Conservation (phyloP, 2,113 vertebrate genomes). For the Alligator mississippiensis region DNA sequence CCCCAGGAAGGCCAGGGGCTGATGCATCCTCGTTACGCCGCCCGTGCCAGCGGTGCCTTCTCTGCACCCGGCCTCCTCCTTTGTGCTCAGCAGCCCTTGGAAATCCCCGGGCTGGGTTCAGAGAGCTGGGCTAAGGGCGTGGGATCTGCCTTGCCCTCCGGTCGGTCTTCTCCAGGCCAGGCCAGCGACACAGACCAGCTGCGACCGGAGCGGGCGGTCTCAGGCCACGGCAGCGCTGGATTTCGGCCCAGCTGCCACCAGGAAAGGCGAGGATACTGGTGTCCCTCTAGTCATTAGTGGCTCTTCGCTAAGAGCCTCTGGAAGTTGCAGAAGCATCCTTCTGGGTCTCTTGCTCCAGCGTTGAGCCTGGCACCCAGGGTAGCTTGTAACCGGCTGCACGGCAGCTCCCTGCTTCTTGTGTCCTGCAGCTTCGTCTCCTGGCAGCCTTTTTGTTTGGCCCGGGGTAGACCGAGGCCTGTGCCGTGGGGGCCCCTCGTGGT, state of each 20-base stretch:
- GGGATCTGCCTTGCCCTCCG: neutral
- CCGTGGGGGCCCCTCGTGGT: too few relatives aligned
- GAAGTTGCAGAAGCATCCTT: too few relatives aligned
- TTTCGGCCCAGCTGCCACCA: too few relatives aligned
- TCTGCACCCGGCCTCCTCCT: neutral
- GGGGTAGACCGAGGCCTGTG: too few relatives aligned
- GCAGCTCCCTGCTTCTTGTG: neutral
- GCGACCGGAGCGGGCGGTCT: too few relatives aligned
- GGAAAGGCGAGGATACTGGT: too few relatives aligned
- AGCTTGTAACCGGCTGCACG: neutral
- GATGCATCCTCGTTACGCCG: neutral
- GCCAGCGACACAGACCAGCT: neutral
- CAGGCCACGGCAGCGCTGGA: too few relatives aligned
- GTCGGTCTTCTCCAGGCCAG: neutral
- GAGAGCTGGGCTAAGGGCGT: neutral
- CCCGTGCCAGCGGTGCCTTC: neutral
- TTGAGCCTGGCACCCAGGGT: rapidly evolving
- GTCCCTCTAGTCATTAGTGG: too few relatives aligned
- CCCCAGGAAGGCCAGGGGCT: neutral
- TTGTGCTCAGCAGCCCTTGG: neutral
- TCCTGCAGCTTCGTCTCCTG: neutral
- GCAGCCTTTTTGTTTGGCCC: neutral
- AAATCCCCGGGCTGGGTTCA: neutral
- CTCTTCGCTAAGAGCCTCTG: too few relatives aligned
- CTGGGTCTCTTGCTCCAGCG: too few relatives aligned